Evolutionary conservation across 2,113 vertebrate species (phyloP).

Genomic region (Psittacara wagleri): DNA sequence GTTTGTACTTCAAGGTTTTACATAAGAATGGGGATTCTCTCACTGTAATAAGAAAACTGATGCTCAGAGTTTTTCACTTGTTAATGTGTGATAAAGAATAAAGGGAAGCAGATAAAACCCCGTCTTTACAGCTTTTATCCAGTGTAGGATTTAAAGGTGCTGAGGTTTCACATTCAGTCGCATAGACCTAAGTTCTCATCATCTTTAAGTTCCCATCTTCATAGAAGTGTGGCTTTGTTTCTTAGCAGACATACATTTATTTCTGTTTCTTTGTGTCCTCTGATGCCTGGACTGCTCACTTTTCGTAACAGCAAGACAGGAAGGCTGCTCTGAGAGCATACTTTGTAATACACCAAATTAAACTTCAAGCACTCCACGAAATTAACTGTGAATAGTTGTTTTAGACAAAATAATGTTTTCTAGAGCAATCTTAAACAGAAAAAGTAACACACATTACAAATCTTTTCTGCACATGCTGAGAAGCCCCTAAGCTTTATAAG

Average conservation of each 20-base stretch:
- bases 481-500: neutral
- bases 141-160: neutral
- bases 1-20: neutral
- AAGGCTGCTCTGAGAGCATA: neutral
- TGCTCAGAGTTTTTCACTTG: neutral
- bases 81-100: neutral
- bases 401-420: neutral
- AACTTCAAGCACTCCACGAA: neutral
- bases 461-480: neutral
- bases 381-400: neutral
- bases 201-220: slow-evolving; percentile 23
- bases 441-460: neutral
- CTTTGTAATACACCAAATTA: neutral
- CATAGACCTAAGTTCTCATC: neutral
- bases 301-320: neutral
- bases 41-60: neutral
- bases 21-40: neutral
- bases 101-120: neutral
- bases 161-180: neutral
- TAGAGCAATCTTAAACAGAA: slow-evolving; percentile 24
- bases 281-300: neutral
- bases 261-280: neutral
- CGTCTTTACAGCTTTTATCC: neutral
- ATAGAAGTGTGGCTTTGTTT: slow-evolving; percentile 2
- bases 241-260: neutral